phyloP scores from a whole-genome alignment of 2,113 vertebrate genomes.

The Pipra filicauda region DNA sequence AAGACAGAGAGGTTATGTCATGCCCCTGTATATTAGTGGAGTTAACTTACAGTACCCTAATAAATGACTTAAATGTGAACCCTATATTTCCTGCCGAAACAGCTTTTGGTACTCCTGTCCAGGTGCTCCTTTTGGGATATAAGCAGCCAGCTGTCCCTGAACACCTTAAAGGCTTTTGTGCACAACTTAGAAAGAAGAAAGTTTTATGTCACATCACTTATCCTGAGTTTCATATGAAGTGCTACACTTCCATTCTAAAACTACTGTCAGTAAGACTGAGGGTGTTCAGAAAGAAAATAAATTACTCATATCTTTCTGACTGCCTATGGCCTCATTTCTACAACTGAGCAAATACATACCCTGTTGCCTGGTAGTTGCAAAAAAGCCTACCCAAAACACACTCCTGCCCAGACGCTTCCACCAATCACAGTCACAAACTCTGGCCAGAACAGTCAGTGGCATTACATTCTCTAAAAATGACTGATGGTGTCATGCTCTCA shows the following conservation, averaged over 20 bases:
- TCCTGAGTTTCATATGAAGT: background rate
- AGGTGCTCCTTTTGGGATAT: background rate
- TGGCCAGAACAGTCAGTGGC: background rate
- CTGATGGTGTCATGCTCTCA: conserved; percentile 65
- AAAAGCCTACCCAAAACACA: background rate
- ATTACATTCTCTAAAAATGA: conserved; percentile 60
- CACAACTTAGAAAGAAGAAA: background rate
- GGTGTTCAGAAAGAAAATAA: background rate
- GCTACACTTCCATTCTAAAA: background rate
- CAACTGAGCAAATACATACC: background rate
- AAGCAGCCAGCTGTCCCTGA: background rate
- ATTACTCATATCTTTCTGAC: background rate
- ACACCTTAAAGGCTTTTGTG: background rate
- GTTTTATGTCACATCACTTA: background rate
- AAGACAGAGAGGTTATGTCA: background rate
- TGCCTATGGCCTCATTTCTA: background rate
- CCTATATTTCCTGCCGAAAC: background rate
- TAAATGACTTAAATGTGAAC: background rate
- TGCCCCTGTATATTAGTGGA: background rate
- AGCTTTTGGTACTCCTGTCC: background rate
- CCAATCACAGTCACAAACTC: conserved; percentile 56
- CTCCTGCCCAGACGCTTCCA: conserved; percentile 17
- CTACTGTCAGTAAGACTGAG: background rate
- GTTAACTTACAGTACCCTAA: background rate
- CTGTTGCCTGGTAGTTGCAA: conserved; percentile 50